Percentiles rank a stretch among this genome's conserved stretches.
These are phyloP conservation scores for Poeciliopsis turrubarensis DNA, from an alignment of 2,113 vertebrate genomes.

Conservation along the genomic window DNA sequence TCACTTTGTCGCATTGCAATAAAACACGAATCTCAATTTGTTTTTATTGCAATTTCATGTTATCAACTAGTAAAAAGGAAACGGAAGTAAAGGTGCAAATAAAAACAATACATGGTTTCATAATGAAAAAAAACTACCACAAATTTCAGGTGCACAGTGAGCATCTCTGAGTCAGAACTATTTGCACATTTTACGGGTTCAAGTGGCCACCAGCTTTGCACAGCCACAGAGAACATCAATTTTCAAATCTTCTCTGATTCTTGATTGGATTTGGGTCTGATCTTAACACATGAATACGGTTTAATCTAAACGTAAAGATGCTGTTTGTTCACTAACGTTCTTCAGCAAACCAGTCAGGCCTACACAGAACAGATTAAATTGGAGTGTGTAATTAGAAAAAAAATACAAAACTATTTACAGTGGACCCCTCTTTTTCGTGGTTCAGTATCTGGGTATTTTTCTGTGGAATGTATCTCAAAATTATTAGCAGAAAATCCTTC, in stretches of 20 bases:
- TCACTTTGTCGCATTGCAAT: not conserved
- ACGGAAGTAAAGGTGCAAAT: not conserved
- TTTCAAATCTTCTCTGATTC: not conserved
- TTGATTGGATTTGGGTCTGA: not conserved
- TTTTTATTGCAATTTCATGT: not conserved
- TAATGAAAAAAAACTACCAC: not conserved
- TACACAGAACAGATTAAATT: too few species aligned
- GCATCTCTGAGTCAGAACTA: not conserved
- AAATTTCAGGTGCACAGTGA: not conserved
- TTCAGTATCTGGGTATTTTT: too few species aligned
- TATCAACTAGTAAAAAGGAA: not conserved
- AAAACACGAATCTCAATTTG: not conserved
- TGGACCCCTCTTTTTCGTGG: too few species aligned
- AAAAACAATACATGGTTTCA: not conserved
- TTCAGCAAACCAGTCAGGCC: too few species aligned
- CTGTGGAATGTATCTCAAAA: too few species aligned
- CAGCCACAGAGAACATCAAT: not conserved
- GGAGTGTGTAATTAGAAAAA: too few species aligned
- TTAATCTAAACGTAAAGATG: not conserved
- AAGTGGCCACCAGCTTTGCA: not conserved
- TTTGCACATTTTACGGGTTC: not conserved
- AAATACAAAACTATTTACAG: too few species aligned
- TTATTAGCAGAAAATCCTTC: too few species aligned
- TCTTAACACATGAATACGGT: not conserved
- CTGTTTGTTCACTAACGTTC: too few species aligned